These are phyloP conservation scores for Ivindomyrus marchei DNA, from an alignment of 2,113 vertebrate genomes.

Conservation along the genomic window DNA sequence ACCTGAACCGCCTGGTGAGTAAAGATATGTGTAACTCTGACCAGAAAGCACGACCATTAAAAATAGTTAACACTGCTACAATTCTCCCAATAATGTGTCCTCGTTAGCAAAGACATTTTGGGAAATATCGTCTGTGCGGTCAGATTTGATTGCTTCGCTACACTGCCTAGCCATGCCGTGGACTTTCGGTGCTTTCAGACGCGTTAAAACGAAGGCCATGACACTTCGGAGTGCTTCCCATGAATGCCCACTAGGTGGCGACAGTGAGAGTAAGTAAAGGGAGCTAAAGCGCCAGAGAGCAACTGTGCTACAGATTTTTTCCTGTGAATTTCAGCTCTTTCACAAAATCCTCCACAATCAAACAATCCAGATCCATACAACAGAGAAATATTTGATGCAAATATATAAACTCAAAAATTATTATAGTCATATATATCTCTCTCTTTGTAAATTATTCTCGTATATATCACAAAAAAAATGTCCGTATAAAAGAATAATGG, in stretches of 20 bases:
- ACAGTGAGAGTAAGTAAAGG: neutral
- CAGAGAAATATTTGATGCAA: constrained; percentile 24
- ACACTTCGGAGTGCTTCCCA: neutral
- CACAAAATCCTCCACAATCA: constrained; percentile 15
- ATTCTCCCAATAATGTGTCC: neutral
- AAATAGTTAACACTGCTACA: neutral
- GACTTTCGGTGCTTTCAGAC: neutral
- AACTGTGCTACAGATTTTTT: neutral
- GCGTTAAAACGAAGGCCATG: neutral
- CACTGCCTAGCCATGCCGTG: neutral
- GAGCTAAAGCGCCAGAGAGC: neutral
- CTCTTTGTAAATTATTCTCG: constrained; percentile 13
- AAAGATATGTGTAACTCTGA: neutral
- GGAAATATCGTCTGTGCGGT: neutral
- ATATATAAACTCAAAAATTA: constrained; percentile 20
- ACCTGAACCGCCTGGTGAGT: neutral
- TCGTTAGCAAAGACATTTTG: neutral
- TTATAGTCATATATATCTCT: constrained; percentile 23
- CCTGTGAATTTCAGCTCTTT: neutral
- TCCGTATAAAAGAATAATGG: neutral
- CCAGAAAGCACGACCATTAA: neutral
- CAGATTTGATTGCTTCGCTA: neutral
- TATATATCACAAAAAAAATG: constrained; percentile 25
- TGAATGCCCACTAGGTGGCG: neutral
- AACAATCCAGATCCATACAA: constrained; percentile 20